phyloP scores from a whole-genome alignment of 2,888 invertebrate genomes.

The Rotaria macrura region DNA sequence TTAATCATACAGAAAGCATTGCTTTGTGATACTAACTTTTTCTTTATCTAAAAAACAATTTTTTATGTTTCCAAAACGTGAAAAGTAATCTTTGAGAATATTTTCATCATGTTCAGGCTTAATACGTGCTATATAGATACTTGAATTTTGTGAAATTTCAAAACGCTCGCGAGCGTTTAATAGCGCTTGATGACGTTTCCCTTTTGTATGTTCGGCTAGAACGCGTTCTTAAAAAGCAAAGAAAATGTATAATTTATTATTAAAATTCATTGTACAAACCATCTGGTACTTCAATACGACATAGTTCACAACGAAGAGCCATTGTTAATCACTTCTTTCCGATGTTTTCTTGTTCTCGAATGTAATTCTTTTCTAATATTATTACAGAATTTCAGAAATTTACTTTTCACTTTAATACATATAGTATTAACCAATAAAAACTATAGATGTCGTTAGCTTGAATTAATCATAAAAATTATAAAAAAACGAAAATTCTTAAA shows the following conservation, averaged over 20 bases:
- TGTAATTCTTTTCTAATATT: not conserved
- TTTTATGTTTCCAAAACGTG: not conserved
- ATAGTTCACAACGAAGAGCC: not conserved
- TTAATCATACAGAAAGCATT: too few relatives aligned
- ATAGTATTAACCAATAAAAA: not conserved
- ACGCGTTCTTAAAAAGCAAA: not conserved
- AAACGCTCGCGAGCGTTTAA: not conserved
- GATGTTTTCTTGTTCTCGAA: not conserved
- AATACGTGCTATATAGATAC: not conserved
- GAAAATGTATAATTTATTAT: not conserved
- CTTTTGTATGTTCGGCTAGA: not conserved
- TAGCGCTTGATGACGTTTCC: slow-evolving; percentile 9
- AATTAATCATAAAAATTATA: not conserved
- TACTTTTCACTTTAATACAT: too few relatives aligned
- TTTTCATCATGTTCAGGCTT: not conserved
- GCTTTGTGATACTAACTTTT: not conserved
- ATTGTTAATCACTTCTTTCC: not conserved
- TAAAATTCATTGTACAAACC: not conserved
- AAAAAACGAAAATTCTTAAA: not conserved
- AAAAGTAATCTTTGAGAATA: not conserved
- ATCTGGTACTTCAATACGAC: not conserved
- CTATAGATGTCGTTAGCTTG: not conserved
- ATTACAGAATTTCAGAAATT: not conserved
- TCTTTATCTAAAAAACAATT: slow-evolving; percentile 1
- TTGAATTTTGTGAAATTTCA: not conserved